Base-by-base conservation (phyloP, 2,113 vertebrate genomes). In the Beaufortia kweichowensis region DNA sequence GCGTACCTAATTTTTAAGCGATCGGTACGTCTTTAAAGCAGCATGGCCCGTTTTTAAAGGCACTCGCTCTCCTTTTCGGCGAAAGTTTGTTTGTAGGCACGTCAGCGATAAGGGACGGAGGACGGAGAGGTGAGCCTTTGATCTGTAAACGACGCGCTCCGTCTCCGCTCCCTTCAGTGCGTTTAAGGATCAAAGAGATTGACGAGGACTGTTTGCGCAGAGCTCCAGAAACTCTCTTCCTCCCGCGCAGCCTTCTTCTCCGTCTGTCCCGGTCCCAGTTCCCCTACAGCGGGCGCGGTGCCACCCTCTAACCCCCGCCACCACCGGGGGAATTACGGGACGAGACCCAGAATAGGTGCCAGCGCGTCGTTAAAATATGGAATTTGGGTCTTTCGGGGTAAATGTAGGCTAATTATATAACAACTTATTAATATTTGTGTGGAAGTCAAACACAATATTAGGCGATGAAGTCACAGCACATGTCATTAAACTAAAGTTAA, bases 181-280 rank as follows among this genome's bases (percentile, higher is more conserved):
- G 80, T 70, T 82, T 77, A 82, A 82, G 84, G 79, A 55, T 67
- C 31, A 48, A 28, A 70, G 75, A 87, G 87, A 90, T 85, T 82
- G 84, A 90, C 89, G 88, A 85, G 75, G 80, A 24, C 67, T 78
- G 87, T 83, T 88, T 67, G 59, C 81, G 50, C 60, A 3, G 60
- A 28, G 81, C 84, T 81, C 84, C 14, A 23, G 17, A 12, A 26
- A 76, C 62, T 53, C 35, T 41, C 46, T 33, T 41, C 64, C 71
- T 46, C 64, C 62, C 19, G 68, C 53, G 53, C 21, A 41, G 24
- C 9, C n/a, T 63, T 24, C 69, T 9, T 56, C 12, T 50, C 19
- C 59, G 48, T 33, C 76, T 50, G 29, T 28, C 64, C 48, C 35
- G 29, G 64, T 55, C 63, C 53, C 39, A 77, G 33, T 68, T 57